These are phyloP conservation scores for Porites evermanni DNA, from an alignment of 92 coral and sea anemone species.

Conservation along the genomic window DNA sequence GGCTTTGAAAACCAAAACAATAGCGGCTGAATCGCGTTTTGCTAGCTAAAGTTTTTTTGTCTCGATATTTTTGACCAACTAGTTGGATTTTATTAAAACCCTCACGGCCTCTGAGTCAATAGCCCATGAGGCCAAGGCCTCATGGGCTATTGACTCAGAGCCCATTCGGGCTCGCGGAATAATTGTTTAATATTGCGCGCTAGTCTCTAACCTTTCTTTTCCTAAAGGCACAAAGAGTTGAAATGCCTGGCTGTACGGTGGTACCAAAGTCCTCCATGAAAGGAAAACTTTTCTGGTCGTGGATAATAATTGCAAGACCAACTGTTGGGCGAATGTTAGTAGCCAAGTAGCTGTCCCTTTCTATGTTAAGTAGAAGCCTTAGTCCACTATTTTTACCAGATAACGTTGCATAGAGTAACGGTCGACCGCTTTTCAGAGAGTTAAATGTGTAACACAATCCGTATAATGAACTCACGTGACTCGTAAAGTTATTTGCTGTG, in stretches of 20 bases:
- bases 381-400: constrained; percentile 60
- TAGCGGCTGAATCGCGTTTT: too few species aligned
- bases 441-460: constrained; percentile 71
- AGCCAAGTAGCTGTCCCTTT: constrained; percentile 47
- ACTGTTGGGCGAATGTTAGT: not conserved
- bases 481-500: constrained; percentile 45
- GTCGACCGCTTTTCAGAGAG: constrained; percentile 32
- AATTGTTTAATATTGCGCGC: too few species aligned
- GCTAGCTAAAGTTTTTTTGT: too few species aligned
- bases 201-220: constrained; percentile 48
- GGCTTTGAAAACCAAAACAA: too few species aligned
- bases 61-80: too few species aligned
- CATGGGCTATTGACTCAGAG: too few species aligned
- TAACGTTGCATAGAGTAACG: constrained; percentile 13
- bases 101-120: too few species aligned
- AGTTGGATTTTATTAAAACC: too few species aligned
- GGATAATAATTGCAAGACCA: constrained; percentile 65
- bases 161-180: too few species aligned
- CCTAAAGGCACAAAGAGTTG: constrained; percentile 62
- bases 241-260: constrained; percentile 70
- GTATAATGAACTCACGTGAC: not conserved
- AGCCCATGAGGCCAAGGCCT: too few species aligned
- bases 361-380: constrained; percentile 58
- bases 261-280: constrained; percentile 67
- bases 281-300: constrained; percentile 65